These are phyloP conservation scores for Octodonta nipae DNA, from an alignment of 2,888 invertebrate species.

Conservation along the genomic window DNA sequence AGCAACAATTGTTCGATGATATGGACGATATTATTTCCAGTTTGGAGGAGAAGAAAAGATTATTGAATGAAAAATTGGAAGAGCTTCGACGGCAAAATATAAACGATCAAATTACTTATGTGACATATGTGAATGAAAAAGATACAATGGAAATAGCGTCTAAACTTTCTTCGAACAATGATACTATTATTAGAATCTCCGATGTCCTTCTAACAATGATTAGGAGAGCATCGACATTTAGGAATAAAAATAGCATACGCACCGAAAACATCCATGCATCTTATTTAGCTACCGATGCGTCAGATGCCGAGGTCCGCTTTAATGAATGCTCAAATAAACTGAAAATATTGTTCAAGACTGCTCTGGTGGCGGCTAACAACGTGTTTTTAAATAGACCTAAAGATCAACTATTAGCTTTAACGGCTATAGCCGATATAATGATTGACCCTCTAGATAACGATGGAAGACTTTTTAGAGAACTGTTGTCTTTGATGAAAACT, in stretches of 20 bases:
- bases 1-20: conserved; percentile 27
- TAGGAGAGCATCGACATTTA: conserved; percentile 29
- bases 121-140: conserved; percentile 29
- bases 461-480: conserved; percentile 23
- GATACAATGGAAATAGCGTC: conserved; percentile 30
- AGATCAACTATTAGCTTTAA: conserved; percentile 32
- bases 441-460: conserved; percentile 26
- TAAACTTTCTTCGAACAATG: conserved; percentile 27
- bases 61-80: conserved; percentile 30
- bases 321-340: conserved; percentile 25
- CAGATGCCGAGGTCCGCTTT: conserved; percentile 27
- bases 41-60: conserved; percentile 30
- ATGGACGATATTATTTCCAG: conserved; percentile 31
- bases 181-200: conserved; percentile 30
- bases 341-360: conserved; percentile 31
- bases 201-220: conserved; percentile 33
- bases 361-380: conserved; percentile 32
- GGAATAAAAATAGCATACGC: conserved; percentile 32
- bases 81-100: conserved; percentile 29
- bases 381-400: conserved; percentile 33
- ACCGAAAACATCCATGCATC: conserved; percentile 30
- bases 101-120: conserved; percentile 26
- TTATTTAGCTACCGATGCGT: conserved; percentile 20
- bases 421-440: conserved; percentile 29
- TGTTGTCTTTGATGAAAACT: conserved; percentile 29